Base-by-base conservation (phyloP, 1,140 invertebrate genomes). In the Andricus grossulariae region DNA sequence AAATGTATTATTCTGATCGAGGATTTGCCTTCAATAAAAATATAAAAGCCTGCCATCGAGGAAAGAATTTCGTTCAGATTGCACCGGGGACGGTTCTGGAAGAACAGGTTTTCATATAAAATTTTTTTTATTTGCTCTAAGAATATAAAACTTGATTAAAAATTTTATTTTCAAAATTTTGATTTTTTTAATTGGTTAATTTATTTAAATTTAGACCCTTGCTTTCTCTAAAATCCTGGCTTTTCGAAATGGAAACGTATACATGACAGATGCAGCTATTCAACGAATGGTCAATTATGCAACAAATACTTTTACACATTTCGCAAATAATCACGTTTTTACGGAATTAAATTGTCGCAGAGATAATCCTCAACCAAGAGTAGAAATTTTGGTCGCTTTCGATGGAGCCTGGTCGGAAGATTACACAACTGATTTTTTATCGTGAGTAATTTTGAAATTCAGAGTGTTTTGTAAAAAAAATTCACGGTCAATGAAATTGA, bases 1-100 rank as follows among this genome's bases (percentile, higher is more conserved):
- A 94, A 57, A 94, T 94, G 93, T 95, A 95, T 85, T 95, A 95
- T 85, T 94, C 94, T 0, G 89, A 93, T 71, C 91, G 92, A 77
- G 94, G 94, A 3, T 87, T 94, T 12, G 89, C 91, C 4, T 93
- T 93, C 77, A 91, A 94, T 50, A 81, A 89, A 0, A 88, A 85
- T 11, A 88, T 93, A 2, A 92, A 89, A 80, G 94, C 93, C 1
- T 94, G 94, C 74, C 92, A 93, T 73, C 89, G 94, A 76, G 90
- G 86, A 19, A 83, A 86, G 11, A 85, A 92, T 50, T 93, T 94
- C 77, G 79, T 84, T 3, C 72, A 83, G 12, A 50, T 81, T 16
- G 72, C 82, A 0, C 79, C 87, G 16, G 83, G 74, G 21, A 84
- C 84, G 16, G 51, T 85, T 19, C 60, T 90, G 15, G 75, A 87